Percentiles rank a stretch among this genome's conserved stretches.
phyloP scores from a whole-genome alignment of 2,888 invertebrate genomes.

The Drosophila bunnanda region DNA sequence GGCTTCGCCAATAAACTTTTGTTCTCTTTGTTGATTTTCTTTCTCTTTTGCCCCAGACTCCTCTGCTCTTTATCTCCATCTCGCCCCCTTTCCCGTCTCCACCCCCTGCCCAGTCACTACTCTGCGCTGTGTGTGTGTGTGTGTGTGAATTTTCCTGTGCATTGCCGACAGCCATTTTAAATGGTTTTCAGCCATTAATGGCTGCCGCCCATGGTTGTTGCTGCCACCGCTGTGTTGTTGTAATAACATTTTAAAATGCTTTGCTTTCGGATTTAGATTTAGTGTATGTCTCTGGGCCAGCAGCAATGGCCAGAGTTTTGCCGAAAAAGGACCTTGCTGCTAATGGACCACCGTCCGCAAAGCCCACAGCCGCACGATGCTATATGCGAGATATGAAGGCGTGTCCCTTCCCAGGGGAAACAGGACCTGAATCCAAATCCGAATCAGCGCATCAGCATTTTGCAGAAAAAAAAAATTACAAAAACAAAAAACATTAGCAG shows the following conservation, averaged over 20 bases:
- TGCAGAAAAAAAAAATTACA: background rate
- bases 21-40: constrained; percentile 53
- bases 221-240: constrained; percentile 45
- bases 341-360: constrained; percentile 61
- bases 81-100: background rate
- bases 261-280: constrained; percentile 64
- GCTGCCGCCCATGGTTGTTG: constrained; percentile 51
- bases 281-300: constrained; percentile 44
- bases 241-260: constrained; percentile 80
- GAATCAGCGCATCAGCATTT: constrained; percentile 11
- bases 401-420: constrained; percentile 11
- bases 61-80: constrained; percentile 36
- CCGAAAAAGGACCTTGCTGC: constrained; percentile 53
- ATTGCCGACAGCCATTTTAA: constrained; percentile 72
- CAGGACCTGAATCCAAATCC: constrained; percentile 7
- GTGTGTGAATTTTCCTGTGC: constrained; percentile 57
- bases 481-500: constrained; percentile 51
- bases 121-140: constrained; percentile 25
- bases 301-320: constrained; percentile 35
- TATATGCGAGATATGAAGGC: constrained; percentile 32
- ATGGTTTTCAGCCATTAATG: constrained; percentile 77
- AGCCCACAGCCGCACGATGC: constrained; percentile 23
- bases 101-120: background rate
- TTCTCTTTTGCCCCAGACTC: constrained; percentile 28
- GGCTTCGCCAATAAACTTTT: constrained; percentile 77